Evolutionary conservation across 2,888 invertebrate genomes (phyloP).

Genomic region (Sarcophaga variegata): DNA sequence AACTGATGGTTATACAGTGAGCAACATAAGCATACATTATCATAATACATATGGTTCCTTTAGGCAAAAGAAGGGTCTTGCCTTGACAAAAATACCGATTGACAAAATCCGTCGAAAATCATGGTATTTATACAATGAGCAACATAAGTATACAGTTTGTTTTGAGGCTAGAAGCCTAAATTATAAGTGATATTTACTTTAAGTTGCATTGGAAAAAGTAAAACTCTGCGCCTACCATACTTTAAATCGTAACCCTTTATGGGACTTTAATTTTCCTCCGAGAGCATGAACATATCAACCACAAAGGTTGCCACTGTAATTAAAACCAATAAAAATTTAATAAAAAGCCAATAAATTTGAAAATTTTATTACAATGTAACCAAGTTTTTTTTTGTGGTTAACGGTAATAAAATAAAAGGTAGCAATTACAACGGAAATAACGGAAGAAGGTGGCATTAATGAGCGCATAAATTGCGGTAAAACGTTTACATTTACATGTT

Average conservation of each 20-base stretch:
- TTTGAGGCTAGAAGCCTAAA: too few relatives aligned
- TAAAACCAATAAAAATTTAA: not conserved
- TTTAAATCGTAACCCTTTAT: not conserved
- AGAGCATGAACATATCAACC: not conserved
- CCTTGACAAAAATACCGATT: too few relatives aligned
- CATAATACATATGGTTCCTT: too few relatives aligned
- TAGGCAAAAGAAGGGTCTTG: too few relatives aligned
- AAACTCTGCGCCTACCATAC: too few relatives aligned
- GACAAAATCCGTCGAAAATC: too few relatives aligned
- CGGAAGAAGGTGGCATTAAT: conserved; percentile 43
- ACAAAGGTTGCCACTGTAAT: not conserved
- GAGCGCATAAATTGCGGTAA: conserved; percentile 52
- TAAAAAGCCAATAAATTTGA: not conserved
- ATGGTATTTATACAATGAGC: too few relatives aligned
- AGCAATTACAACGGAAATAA: conserved; percentile 7
- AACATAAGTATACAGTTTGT: too few relatives aligned
- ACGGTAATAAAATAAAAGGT: not conserved
- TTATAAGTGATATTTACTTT: too few relatives aligned
- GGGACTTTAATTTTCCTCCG: not conserved
- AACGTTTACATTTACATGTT: conserved; percentile 50
- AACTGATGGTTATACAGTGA: too few relatives aligned
- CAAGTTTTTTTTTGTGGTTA: not conserved
- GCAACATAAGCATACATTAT: too few relatives aligned
- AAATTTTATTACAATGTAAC: not conserved
- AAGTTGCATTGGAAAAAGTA: too few relatives aligned